Evolutionary conservation across 2,888 invertebrate genomes (phyloP).

Genomic region (Parnassius glacialis): DNA sequence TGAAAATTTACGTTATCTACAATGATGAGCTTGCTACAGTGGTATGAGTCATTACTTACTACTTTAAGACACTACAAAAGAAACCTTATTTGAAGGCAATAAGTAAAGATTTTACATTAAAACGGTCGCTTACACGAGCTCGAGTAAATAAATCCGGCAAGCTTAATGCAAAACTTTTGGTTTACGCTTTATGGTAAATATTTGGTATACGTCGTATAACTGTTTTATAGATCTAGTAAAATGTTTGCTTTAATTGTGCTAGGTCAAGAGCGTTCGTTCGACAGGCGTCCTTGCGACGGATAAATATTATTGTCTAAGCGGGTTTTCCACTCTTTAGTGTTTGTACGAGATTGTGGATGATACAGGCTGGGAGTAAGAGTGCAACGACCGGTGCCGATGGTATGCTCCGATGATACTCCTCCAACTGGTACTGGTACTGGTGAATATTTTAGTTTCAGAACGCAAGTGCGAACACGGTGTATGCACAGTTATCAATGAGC

Average conservation of each 20-base stretch:
- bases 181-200: slow-evolving; percentile 81
- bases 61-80: slow-evolving; percentile 26
- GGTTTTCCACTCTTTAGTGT: slow-evolving; percentile 75
- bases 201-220: slow-evolving; percentile 78
- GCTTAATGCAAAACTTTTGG: slow-evolving; percentile 80
- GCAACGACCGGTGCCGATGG: slow-evolving; percentile 38
- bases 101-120: slow-evolving; percentile 46
- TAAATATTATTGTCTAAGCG: slow-evolving; percentile 81
- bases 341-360: slow-evolving; percentile 63
- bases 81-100: slow-evolving; percentile 33
- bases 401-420: background rate
- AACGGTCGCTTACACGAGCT: slow-evolving; percentile 52
- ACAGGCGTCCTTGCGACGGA: slow-evolving; percentile 78
- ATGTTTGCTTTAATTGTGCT: slow-evolving; percentile 80
- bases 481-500: no score
- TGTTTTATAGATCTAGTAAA: slow-evolving; percentile 80
- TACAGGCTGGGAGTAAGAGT: slow-evolving; percentile 50
- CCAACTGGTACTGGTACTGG: no score
- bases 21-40: slow-evolving; percentile 45
- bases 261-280: slow-evolving; percentile 79
- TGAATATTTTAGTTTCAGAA: no score
- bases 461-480: no score
- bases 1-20: slow-evolving; percentile 36
- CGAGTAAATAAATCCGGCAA: slow-evolving; percentile 74
- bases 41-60: slow-evolving; percentile 43